A percentile compares a stretch with the other conserved stretches of the same genome.
phyloP scores from a whole-genome alignment of 2,797 vertebrate species.

The Acestrorhynchus altus region DNA sequence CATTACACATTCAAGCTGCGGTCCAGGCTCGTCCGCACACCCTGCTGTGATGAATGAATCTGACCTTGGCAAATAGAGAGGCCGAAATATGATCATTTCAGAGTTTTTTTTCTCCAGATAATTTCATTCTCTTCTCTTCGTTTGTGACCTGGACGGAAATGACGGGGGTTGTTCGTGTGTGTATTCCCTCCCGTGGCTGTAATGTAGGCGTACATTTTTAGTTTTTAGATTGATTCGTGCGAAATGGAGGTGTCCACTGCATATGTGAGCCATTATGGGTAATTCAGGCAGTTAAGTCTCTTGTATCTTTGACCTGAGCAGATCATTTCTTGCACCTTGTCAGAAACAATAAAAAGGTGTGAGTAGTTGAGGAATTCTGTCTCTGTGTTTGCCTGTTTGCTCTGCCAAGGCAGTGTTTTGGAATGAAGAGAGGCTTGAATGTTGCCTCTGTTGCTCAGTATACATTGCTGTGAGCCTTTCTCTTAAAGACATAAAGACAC shows the following conservation, averaged over 20 bases:
- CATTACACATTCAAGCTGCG: slow-evolving; percentile 75
- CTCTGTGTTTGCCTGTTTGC: slow-evolving; percentile 43
- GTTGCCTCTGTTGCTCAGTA: slow-evolving; percentile 12
- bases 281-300: slow-evolving; percentile 77
- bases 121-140: slow-evolving; percentile 48
- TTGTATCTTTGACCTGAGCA: slow-evolving; percentile 76
- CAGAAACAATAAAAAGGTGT: slow-evolving; percentile 73
- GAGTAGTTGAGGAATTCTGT: slow-evolving; percentile 56
- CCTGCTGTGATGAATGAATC: slow-evolving; percentile 76
- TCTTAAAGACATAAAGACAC: not conserved
- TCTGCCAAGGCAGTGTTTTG: slow-evolving; percentile 52
- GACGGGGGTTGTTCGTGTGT: slow-evolving; percentile 40
- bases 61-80: slow-evolving; percentile 78
- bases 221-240: slow-evolving; percentile 69
- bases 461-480: not conserved
- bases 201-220: slow-evolving; percentile 64
- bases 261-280: slow-evolving; percentile 77
- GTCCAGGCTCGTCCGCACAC: slow-evolving; percentile 67
- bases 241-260: slow-evolving; percentile 67
- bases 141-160: slow-evolving; percentile 55
- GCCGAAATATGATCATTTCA: slow-evolving; percentile 71
- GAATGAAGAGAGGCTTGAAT: slow-evolving; percentile 27
- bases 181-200: slow-evolving; percentile 44
- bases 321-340: slow-evolving; percentile 77
- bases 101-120: slow-evolving; percentile 62